Evolutionary conservation across 2,113 vertebrate species (phyloP).

Genomic region (Anoura caudifer): DNA sequence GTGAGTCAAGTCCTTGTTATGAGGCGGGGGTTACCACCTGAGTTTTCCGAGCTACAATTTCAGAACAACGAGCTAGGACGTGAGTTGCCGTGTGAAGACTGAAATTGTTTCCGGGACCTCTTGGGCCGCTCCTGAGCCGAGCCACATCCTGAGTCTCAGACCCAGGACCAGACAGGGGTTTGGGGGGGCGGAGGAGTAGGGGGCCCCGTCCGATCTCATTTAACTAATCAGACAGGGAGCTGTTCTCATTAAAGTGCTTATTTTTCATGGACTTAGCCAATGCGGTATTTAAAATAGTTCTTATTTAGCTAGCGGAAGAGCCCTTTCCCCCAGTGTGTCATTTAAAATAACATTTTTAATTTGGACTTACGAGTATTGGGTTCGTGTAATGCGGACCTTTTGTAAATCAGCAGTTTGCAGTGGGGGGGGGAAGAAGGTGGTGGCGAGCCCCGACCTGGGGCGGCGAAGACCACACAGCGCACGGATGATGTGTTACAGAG

Average conservation of each 20-base stretch:
- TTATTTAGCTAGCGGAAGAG: neutral
- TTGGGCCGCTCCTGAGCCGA: neutral
- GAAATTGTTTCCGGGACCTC: too few relatives aligned
- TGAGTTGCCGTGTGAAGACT: neutral
- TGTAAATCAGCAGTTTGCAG: neutral
- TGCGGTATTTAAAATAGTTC: neutral
- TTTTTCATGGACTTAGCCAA: neutral
- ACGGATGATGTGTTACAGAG: too few relatives aligned
- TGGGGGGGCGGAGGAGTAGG: neutral
- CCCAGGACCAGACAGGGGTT: neutral
- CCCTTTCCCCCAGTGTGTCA: neutral
- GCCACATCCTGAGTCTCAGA: neutral
- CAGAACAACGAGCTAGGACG: too few relatives aligned
- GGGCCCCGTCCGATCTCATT: neutral
- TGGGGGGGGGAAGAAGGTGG: too few relatives aligned
- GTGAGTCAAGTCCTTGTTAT: neutral
- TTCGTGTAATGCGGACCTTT: neutral
- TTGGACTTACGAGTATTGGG: neutral
- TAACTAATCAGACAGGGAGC: neutral
- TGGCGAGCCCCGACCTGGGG: too few relatives aligned
- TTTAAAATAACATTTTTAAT: neutral
- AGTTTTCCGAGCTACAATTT: neutral
- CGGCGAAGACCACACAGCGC: rapidly evolving
- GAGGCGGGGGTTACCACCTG: neutral
- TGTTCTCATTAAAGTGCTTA: rapidly evolving